Evolutionary conservation across 2,888 invertebrate genomes (phyloP).

Genomic region (Terebella lapidaria): DNA sequence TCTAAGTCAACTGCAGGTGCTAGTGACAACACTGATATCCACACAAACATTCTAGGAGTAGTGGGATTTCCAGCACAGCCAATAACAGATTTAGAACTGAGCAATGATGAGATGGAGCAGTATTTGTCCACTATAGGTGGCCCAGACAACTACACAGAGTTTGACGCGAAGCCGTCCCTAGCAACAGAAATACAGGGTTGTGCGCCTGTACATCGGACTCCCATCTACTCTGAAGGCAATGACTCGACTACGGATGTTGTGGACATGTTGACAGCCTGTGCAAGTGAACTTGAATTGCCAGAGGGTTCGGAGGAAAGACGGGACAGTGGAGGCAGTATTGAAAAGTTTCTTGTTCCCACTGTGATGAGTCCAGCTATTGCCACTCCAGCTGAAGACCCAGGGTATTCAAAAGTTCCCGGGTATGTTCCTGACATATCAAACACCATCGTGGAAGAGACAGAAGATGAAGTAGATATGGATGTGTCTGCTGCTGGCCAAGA

Average conservation of each 20-base stretch:
- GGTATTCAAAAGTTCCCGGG: slow-evolving; percentile 18
- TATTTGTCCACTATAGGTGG: neutral
- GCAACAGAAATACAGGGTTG: neutral
- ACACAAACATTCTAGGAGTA: too few species aligned
- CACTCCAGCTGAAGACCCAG: slow-evolving; percentile 19
- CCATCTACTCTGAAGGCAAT: neutral
- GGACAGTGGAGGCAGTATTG: slow-evolving; percentile 9
- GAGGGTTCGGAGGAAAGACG: neutral
- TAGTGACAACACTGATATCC: too few species aligned
- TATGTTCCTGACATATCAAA: slow-evolving; percentile 4
- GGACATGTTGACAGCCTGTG: neutral
- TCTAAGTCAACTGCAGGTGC: too few species aligned
- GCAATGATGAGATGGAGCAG: neutral
- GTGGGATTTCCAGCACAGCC: too few species aligned
- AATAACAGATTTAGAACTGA: neutral
- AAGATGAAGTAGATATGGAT: neutral
- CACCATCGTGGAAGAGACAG: slow-evolving; percentile 1
- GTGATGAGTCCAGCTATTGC: slow-evolving; percentile 11
- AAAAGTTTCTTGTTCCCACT: slow-evolving; percentile 9
- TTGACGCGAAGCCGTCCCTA: neutral
- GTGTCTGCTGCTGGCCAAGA: neutral
- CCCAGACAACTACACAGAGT: neutral
- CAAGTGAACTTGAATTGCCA: neutral
- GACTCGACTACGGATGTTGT: neutral
- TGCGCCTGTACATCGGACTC: neutral